phyloP scores from a whole-genome alignment of 2,888 invertebrate species.

The Troglohyphantes excavatus region DNA sequence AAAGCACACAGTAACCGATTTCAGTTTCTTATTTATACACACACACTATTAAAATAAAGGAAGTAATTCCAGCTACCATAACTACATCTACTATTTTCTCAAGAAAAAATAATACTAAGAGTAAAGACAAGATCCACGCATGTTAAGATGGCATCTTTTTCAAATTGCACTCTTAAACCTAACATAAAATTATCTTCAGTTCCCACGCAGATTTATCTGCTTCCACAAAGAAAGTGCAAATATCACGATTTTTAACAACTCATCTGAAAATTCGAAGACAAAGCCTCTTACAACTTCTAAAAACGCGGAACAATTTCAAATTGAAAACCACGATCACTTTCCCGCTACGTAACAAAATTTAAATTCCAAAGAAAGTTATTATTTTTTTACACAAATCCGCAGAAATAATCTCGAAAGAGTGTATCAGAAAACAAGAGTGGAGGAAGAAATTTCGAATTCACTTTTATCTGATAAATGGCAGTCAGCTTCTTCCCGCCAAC shows the following conservation, averaged over 20 bases:
- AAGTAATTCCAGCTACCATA: too few relatives aligned
- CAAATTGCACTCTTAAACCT: neutral
- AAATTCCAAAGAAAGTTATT: neutral
- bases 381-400: conserved; percentile 34
- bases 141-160: neutral
- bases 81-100: too few relatives aligned
- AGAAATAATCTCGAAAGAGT: conserved; percentile 39
- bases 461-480: conserved; percentile 44
- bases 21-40: too few relatives aligned
- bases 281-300: neutral
- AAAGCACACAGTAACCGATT: too few relatives aligned
- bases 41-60: too few relatives aligned
- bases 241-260: neutral
- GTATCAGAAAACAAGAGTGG: conserved; percentile 12
- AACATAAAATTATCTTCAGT: neutral
- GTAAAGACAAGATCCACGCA: neutral
- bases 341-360: neutral
- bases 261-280: neutral
- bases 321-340: conserved; percentile 12
- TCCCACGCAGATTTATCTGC: neutral
- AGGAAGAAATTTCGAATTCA: conserved; percentile 47
- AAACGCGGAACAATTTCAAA: conserved; percentile 16
- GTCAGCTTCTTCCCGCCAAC: conserved; percentile 30
- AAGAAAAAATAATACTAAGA: neutral
- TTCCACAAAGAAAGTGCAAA: neutral